Evolutionary conservation across 2,113 vertebrate genomes (phyloP), one percentile per base, ranked within the genome.

Genomic region (Rhegmatorhina hoffmannsi): DNA sequence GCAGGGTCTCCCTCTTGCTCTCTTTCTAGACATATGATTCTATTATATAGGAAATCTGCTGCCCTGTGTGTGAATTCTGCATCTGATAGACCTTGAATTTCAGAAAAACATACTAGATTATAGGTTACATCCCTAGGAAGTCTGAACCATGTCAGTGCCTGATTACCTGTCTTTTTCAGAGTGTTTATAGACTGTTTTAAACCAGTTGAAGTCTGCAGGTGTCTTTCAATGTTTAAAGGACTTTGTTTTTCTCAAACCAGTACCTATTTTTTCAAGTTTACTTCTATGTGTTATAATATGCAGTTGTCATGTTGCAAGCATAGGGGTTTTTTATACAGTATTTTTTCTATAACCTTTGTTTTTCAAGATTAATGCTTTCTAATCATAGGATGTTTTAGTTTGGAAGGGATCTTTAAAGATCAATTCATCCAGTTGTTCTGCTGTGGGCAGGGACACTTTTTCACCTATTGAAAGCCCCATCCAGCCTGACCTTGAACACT

Each of bases 111-210:
- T 44, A 59, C 53, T 40, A 17, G 18, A 18, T 76, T 90, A 72
- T 63, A 62, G 59, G 59, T 47, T 40, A 62, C 15, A 40, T 79
- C 68, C 29, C 44, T 66, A 29, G 23, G 64, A 92, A 75, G 55
- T 76, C 58, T 87, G 64, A 85, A 28, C 59, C 82, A 20, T 34
- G 49, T 16, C 73, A 66, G 47, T 60, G 29, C 60, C 75, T 76
- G 76, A 66, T 89, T 88, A 73, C 68, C 56, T 94, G 67, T 90
- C 87, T 66, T 84, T 74, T 92, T 94, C 94, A 79, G 83, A 47
- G 25, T 43, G 66, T 80, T 84, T 90, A 63, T 31, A 89, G 75
- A 91, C 34, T 70, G 60, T 86, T 69, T 73, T 64, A 56, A 87
- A 40, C 34, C 17, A 88, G 11, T n/a, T 92, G 60, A 94, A 95